Conservation (phyloP, 2,888 invertebrate species). For the Tinea pellionella region DNA sequence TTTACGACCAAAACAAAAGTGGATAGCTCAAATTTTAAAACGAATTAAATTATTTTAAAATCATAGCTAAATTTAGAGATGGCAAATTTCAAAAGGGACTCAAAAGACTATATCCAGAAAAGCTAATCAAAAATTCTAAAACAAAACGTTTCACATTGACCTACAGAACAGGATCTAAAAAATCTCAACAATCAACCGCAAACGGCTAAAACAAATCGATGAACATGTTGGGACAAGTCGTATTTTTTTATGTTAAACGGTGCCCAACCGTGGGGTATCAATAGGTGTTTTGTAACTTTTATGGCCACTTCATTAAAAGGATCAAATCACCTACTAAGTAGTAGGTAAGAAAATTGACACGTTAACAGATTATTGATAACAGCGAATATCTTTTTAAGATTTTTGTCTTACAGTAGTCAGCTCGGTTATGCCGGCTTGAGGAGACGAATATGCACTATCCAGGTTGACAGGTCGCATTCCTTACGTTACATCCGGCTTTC, state of each 20-base stretch:
- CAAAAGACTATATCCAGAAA: constrained; percentile 29
- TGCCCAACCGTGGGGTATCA: constrained; percentile 41
- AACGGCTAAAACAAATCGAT: constrained; percentile 41
- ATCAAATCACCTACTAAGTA: constrained; percentile 34
- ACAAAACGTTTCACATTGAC: constrained; percentile 29
- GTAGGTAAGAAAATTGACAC: constrained; percentile 39
- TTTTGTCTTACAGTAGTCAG: no score
- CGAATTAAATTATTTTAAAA: not conserved
- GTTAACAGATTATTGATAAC: constrained; percentile 24
- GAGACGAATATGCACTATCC: no score
- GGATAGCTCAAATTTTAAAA: not conserved
- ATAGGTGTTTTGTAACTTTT: constrained; percentile 55
- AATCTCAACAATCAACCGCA: not conserved
- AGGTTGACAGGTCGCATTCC: no score
- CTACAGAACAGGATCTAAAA: not conserved
- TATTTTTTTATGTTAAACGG: constrained; percentile 31
- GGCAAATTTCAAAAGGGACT: not conserved
- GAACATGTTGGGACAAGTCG: constrained; percentile 61
- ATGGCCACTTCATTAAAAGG: constrained; percentile 54
- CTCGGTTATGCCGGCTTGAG: no score
- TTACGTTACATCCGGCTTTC: no score
- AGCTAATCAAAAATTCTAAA: constrained; percentile 35
- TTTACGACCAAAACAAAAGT: not conserved
- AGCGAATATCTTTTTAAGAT: no score
- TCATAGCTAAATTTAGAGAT: not conserved